A percentile compares a stretch with the other conserved stretches of the same genome.
These are phyloP conservation scores for Toxonevra muliebris DNA, from an alignment of 2,888 invertebrate genomes.

Conservation along the genomic window DNA sequence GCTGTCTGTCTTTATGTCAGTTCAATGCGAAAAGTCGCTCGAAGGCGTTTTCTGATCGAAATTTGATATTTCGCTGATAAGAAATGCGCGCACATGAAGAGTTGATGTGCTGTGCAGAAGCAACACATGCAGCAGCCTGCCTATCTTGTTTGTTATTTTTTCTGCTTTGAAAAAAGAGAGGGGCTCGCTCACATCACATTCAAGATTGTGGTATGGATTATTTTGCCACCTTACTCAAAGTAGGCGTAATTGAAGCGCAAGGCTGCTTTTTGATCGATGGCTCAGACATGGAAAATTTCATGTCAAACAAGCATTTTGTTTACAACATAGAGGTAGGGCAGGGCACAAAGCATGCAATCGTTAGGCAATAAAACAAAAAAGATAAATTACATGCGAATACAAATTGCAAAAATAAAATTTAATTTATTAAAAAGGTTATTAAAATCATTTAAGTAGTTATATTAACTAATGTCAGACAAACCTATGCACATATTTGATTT, in stretches of 20 bases:
- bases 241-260: slow-evolving; percentile 25
- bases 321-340: slow-evolving; percentile 39
- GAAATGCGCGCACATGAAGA: slow-evolving; percentile 43
- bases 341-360: not conserved
- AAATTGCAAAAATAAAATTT: not conserved
- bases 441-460: no score
- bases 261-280: slow-evolving; percentile 55
- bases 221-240: slow-evolving; percentile 44
- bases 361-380: not conserved
- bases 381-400: not conserved
- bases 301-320: slow-evolving; percentile 60
- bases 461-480: no score
- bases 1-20: slow-evolving; percentile 26
- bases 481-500: no score
- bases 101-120: slow-evolving; percentile 22
- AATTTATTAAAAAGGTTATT: no score
- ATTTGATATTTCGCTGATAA: slow-evolving; percentile 64
- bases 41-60: slow-evolving; percentile 62
- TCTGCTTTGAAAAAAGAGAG: slow-evolving; percentile 1
- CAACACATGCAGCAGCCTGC: slow-evolving; percentile 1
- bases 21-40: slow-evolving; percentile 46
- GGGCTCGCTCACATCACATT: slow-evolving; percentile 16
- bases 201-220: slow-evolving; percentile 34
- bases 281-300: slow-evolving; percentile 57
- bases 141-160: slow-evolving; percentile 23